Percentiles rank a stretch among this genome's conserved stretches.
Conservation (phyloP, 2,888 invertebrate genomes). For the Drosophila helvetica region DNA sequence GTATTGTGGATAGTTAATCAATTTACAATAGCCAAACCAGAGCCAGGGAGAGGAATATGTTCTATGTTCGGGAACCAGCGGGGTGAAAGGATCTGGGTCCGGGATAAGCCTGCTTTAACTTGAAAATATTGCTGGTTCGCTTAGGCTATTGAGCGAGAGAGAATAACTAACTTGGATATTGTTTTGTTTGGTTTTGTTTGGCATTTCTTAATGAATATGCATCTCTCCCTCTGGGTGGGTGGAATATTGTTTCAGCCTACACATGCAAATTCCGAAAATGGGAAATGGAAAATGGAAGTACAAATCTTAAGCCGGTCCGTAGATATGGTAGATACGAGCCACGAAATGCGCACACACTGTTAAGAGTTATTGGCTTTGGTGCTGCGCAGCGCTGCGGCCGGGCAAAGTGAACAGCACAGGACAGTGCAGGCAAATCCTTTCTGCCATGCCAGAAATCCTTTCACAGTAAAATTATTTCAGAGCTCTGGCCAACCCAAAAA, state of each 20-base stretch:
- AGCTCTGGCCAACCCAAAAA: conserved; percentile 3
- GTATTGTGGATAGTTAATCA: conserved; percentile 61
- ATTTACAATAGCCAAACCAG: conserved; percentile 59
- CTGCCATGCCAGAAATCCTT: conserved; percentile 54
- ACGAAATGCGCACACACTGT: conserved; percentile 67
- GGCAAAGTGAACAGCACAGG: conserved; percentile 61
- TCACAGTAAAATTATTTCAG: conserved; percentile 57
- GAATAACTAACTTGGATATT: conserved; percentile 67
- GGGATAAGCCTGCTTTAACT: conserved; percentile 77
- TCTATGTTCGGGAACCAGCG: conserved; percentile 18
- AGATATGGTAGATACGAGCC: conserved; percentile 69
- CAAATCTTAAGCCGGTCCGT: conserved; percentile 59
- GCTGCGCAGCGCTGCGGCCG: conserved; percentile 47
- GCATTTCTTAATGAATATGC: conserved; percentile 70
- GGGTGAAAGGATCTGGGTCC: conserved; percentile 35
- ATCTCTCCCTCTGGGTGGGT: conserved; percentile 35
- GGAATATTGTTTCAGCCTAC: conserved; percentile 67
- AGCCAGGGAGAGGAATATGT: background rate
- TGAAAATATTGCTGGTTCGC: conserved; percentile 72
- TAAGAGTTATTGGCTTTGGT: conserved; percentile 58
- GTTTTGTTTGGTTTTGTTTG: conserved; percentile 64
- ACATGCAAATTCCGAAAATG: conserved; percentile 65
- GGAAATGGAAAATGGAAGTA: conserved; percentile 29
- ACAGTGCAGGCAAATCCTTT: conserved; percentile 61
- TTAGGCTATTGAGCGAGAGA: conserved; percentile 30